Conservation (phyloP, 2,888 invertebrate genomes). For the Orthonevra nobilis region DNA sequence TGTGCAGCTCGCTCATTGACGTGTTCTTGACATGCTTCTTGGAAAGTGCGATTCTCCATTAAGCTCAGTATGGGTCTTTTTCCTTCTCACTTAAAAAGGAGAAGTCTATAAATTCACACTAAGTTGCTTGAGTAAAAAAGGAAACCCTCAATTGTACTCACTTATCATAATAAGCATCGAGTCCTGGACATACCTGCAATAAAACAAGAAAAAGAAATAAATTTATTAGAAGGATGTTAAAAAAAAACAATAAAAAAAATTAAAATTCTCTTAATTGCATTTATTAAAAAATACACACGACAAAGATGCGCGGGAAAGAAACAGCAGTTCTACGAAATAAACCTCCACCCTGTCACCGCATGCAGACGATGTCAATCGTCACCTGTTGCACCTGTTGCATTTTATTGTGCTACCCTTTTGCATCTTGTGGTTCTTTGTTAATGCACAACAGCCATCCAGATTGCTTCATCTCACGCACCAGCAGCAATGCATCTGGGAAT, state of each 20-base stretch:
- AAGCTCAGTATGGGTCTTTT: too few relatives aligned
- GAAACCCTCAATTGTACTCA: conserved; percentile 23
- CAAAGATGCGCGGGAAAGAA: too few relatives aligned
- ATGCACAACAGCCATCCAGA: not conserved
- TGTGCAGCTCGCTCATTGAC: too few relatives aligned
- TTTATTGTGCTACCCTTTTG: conserved; percentile 52
- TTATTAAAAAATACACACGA: conserved; percentile 40
- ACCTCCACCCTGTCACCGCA: not conserved
- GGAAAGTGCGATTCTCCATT: too few relatives aligned
- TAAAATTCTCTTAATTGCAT: conserved; percentile 64
- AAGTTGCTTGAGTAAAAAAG: conserved; percentile 11
- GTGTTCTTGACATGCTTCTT: too few relatives aligned
- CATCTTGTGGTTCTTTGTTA: conserved; percentile 1
- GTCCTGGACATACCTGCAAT: conserved; percentile 51
- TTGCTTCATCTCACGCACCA: conserved; percentile 58
- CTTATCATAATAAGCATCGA: conserved; percentile 52
- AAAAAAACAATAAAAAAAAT: conserved; percentile 22
- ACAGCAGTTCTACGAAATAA: conserved; percentile 45
- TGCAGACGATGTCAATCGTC: conserved; percentile 51
- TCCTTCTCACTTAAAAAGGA: too few relatives aligned
- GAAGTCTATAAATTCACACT: conserved; percentile 38
- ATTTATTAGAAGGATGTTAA: conserved; percentile 28
- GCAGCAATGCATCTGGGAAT: conserved; percentile 55
- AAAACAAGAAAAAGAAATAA: conserved; percentile 31
- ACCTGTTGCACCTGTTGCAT: conserved; percentile 64